phyloP scores from a whole-genome alignment of 64 coral and sea anemone species.

The Hydrozoanthus tunicans region DNA sequence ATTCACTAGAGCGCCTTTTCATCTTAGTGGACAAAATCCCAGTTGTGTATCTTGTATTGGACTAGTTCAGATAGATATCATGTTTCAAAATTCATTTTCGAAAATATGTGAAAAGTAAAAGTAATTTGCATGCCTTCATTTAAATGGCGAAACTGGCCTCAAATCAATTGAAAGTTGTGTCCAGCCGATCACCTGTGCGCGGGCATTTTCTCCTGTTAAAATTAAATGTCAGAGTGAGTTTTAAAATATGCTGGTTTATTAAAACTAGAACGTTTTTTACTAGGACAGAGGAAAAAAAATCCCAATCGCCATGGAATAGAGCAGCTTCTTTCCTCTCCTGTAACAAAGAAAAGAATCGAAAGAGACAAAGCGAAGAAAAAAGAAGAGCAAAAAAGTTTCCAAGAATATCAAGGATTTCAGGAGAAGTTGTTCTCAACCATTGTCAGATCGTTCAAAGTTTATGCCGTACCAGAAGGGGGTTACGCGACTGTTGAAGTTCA shows the following conservation, averaged over 20 bases:
- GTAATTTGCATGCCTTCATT: too few relatives aligned
- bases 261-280: not conserved
- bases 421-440: not conserved
- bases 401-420: not conserved
- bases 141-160: too few relatives aligned
- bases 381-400: not conserved
- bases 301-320: not conserved
- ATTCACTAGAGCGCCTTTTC: too few relatives aligned
- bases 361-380: not conserved
- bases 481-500: not conserved
- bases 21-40: too few relatives aligned
- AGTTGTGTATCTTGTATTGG: too few relatives aligned
- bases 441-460: conserved; percentile 17
- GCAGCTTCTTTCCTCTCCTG: not conserved
- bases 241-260: not conserved
- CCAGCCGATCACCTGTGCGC: too few relatives aligned
- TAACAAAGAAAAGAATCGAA: not conserved
- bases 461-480: not conserved
- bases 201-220: too few relatives aligned
- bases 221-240: too few relatives aligned
- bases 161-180: too few relatives aligned
- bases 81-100: too few relatives aligned
- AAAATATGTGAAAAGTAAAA: too few relatives aligned
- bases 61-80: too few relatives aligned
- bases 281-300: not conserved